Conservation (phyloP, 2,113 vertebrate species). For the Pitta sordida region DNA sequence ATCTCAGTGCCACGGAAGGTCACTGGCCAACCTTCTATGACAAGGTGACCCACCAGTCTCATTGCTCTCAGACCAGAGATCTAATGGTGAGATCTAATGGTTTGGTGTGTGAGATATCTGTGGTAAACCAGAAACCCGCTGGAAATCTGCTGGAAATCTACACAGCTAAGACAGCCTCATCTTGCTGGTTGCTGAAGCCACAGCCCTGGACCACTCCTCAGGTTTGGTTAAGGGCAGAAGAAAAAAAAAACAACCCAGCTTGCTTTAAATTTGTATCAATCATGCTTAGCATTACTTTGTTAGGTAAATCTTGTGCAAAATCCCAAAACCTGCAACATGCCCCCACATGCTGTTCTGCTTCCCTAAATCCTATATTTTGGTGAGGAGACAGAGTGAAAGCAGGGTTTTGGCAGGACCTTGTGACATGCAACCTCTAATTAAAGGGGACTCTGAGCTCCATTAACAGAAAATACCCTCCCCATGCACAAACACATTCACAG, state of each 20-base stretch:
- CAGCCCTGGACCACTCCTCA: constrained; percentile 69
- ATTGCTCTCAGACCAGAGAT: constrained; percentile 35
- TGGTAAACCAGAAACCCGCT: constrained; percentile 87
- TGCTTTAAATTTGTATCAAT: constrained; percentile 65
- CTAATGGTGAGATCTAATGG: constrained; percentile 83
- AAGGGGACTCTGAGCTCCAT: constrained; percentile 14
- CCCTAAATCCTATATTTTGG: constrained; percentile 45
- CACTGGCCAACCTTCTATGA: no score
- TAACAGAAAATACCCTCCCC: neutral
- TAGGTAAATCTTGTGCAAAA: constrained; percentile 54
- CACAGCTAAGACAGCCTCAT: constrained; percentile 72
- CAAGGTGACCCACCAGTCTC: no score
- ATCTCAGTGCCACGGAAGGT: neutral
- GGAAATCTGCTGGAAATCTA: constrained; percentile 86
- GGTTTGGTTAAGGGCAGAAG: constrained; percentile 63
- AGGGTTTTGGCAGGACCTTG: constrained; percentile 42
- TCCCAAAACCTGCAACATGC: constrained; percentile 37
- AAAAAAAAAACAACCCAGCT: neutral
- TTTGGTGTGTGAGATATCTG: constrained; percentile 85
- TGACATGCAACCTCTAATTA: constrained; percentile 65
- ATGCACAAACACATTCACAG: neutral
- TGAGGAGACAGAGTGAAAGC: neutral
- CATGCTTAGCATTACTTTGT: constrained; percentile 43
- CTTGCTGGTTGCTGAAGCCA: constrained; percentile 80
- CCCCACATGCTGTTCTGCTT: neutral